phyloP scores from a whole-genome alignment of 2,797 vertebrate species.

The Catostomus latipinnis region DNA sequence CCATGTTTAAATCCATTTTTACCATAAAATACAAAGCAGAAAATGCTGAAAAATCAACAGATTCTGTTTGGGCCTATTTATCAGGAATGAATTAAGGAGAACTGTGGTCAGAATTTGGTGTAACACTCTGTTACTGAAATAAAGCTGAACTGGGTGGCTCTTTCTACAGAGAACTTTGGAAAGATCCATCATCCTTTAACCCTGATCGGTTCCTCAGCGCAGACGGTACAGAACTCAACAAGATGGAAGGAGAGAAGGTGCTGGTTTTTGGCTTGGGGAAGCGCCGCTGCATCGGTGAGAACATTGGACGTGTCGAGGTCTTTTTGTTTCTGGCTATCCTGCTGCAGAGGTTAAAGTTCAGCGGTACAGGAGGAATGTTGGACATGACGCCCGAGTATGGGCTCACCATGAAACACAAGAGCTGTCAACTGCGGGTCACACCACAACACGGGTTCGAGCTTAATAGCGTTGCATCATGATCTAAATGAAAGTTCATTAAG shows the following conservation, averaged over 20 bases:
- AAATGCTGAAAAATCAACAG: too few relatives aligned
- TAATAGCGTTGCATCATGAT: accelerated
- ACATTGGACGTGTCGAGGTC: constrained; percentile 86
- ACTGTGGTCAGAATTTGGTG: not conserved
- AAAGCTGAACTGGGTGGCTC: not conserved
- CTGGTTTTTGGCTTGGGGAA: constrained; percentile 87
- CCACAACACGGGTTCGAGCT: constrained; percentile 59
- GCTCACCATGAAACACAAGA: constrained; percentile 89
- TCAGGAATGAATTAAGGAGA: not conserved
- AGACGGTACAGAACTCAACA: constrained; percentile 75
- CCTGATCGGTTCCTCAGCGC: constrained; percentile 86
- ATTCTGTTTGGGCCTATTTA: too few relatives aligned
- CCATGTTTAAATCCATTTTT: too few relatives aligned
- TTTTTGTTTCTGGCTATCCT: constrained; percentile 90
- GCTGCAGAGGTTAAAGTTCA: constrained; percentile 86
- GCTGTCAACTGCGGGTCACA: constrained; percentile 77
- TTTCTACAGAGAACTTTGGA: constrained; percentile 82
- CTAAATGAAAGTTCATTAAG: not conserved
- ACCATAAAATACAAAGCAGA: too few relatives aligned
- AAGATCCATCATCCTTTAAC: constrained; percentile 84
- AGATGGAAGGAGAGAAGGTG: constrained; percentile 81
- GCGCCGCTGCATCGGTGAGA: constrained; percentile 88
- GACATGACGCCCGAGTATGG: constrained; percentile 89
- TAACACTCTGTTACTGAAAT: not conserved
- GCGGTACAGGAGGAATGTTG: constrained; percentile 67